Evolutionary conservation across 2,888 invertebrate species (phyloP), one percentile per base, ranked within the genome.

Genomic region (Gibbula magus): DNA sequence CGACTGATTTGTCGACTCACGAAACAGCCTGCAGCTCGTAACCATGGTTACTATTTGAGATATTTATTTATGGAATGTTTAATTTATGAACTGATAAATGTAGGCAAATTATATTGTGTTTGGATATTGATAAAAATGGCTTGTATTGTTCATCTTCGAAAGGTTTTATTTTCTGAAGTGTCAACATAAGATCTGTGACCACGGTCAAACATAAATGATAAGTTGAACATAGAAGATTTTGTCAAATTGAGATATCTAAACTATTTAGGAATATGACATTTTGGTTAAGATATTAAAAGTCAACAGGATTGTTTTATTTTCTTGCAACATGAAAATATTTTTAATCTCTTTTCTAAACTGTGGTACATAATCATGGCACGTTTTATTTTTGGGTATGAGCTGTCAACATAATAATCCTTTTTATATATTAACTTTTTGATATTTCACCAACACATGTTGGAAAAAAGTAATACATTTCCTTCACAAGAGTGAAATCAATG

Each of bases 1-100:
- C 77, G 89, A 89, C 83, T 89, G 54, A 74, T 53, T 35, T 35
- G 35, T n/a, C 39, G 45, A 45, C 13, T 13, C 45, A 45, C 45
- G 45, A 45, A 45, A 45, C 45, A 45, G 1, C 1, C 45, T 45
- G 45, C 45, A 45, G 45, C 56, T 56, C 45, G 45, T 45, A 45
- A 45, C 56, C 25, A 25, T 56, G 22, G 56, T 56, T 25, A 20
- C 56, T 56, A 56, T n/a, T 56, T 22, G 4, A 7, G 4, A 56
- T 56, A 56, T 56, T 56, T 56, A 25, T 29, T 56, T n/a, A 56
- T 56, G 56, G 20, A 45, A 45, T 45, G 45, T 45, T 45, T 45
- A 45, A 56, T 56, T 56, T 25, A 56, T 25, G 25, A 56, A 56
- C 25, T 29, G 25, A 56, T 25, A n/a, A 54, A 56, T 45, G 4